Evolutionary conservation across 2,113 vertebrate genomes (phyloP), one percentile per base, ranked within the genome.

Genomic region (Hystrix cristata): DNA sequence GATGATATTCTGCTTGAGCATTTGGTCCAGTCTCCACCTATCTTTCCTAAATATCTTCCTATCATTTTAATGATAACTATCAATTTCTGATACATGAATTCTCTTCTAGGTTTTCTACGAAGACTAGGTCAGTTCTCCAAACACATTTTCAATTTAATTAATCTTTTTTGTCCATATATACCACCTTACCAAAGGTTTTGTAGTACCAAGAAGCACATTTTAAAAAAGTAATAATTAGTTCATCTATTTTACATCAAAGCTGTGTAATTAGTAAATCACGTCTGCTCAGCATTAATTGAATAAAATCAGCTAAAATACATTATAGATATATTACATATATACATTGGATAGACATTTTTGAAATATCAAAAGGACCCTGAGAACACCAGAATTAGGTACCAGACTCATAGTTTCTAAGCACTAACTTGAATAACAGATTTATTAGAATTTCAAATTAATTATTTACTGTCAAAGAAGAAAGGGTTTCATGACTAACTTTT

Each of bases 191-290:
- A 94, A 87, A 94, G 69, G 57, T 67, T 87, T 76, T 91, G 3
- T 53, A 43, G 51, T 62, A 29, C 12, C 87, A 95, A 72, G 27
- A 93, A 76, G 59, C 29, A 43, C 7, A 85, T 76, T 92, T 83
- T 96, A n/a, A 53, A 92, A 64, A 71, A 94, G 18, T n/a, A 78
- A 83, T 79, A 53, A 85, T 90, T 86, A 38, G 59, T 76, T 48
- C n/a, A 90, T 71, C 43, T 76, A 27, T 79, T 93, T 91, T 78
- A 82, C 0, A 64, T 83, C 46, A 93, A 82, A 78, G 60, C 71
- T 65, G 57, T n/a, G 27, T 48, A 86, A 78, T 46, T 46, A 79
- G 25, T 82, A 90, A 96, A 83, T 78, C 53, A 91, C 38, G 79
- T 78, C 27, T 90, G 83, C 72, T 83, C 38, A 72, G 10, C 72